Evolutionary conservation across 2,888 invertebrate species (phyloP).

Genomic region (Apamea monoglypha): DNA sequence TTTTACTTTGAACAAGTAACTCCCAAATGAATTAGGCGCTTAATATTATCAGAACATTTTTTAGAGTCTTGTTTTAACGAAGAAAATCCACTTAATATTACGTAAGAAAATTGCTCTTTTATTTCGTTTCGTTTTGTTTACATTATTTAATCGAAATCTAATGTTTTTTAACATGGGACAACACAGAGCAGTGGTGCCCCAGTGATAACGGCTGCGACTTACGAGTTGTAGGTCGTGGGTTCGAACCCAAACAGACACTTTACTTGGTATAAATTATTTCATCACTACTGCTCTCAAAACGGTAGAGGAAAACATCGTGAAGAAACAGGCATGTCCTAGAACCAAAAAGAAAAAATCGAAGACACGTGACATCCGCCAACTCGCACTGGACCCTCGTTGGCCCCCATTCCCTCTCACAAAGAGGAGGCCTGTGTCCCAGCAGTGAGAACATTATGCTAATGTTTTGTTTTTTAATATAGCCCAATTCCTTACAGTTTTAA

Average conservation of each 20-base stretch:
- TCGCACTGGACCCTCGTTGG: too few species aligned
- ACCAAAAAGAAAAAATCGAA: not conserved
- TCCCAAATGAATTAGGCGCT: slow-evolving; percentile 31
- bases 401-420: too few species aligned
- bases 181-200: not conserved
- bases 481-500: not conserved
- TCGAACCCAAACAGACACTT: not conserved
- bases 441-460: not conserved
- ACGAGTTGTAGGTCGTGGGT: not conserved
- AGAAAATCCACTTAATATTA: slow-evolving; percentile 31
- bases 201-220: not conserved
- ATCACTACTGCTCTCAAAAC: not conserved
- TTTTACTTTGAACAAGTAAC: slow-evolving; percentile 41
- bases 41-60: slow-evolving; percentile 33
- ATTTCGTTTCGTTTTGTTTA: slow-evolving; percentile 20
- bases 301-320: not conserved
- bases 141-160: slow-evolving; percentile 9
- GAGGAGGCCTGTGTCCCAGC: too few species aligned
- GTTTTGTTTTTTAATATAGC: not conserved
- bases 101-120: slow-evolving; percentile 27
- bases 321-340: too few species aligned
- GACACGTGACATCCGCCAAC: too few species aligned
- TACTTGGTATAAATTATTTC: too few species aligned
- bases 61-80: slow-evolving; percentile 38
- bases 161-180: not conserved